These are phyloP conservation scores for Siphonodentalium dalli DNA, from an alignment of 2,888 invertebrate genomes.

Conservation along the genomic window DNA sequence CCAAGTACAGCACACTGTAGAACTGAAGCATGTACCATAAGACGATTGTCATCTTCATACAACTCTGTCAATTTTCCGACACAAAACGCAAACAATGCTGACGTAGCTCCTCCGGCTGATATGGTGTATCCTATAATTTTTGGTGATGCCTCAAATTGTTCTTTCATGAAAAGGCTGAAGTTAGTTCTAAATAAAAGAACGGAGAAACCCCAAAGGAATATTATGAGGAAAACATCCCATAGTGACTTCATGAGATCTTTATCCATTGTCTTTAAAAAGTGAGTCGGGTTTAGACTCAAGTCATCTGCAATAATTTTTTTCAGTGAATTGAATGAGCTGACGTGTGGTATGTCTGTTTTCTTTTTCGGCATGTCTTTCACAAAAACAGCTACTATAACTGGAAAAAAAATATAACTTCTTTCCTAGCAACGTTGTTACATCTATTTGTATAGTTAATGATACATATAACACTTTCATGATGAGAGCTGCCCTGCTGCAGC, in stretches of 20 bases:
- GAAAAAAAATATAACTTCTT: background rate
- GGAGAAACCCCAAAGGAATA: slow-evolving; percentile 59
- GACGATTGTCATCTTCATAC: slow-evolving; percentile 42
- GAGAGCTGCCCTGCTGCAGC: no score
- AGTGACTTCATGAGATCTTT: slow-evolving; percentile 50
- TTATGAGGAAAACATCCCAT: slow-evolving; percentile 62
- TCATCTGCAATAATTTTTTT: slow-evolving; percentile 36
- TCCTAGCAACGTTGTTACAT: background rate
- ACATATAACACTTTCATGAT: no score
- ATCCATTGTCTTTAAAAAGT: slow-evolving; percentile 38
- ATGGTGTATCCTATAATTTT: slow-evolving; percentile 58
- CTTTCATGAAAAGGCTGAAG: slow-evolving; percentile 50
- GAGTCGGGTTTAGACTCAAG: slow-evolving; percentile 33
- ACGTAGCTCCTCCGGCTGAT: slow-evolving; percentile 55
- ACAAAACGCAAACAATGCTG: slow-evolving; percentile 55
- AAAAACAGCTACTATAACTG: slow-evolving; percentile 13
- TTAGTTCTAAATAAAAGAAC: slow-evolving; percentile 60
- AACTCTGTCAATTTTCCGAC: slow-evolving; percentile 48
- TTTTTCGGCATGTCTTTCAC: background rate
- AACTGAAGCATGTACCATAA: slow-evolving; percentile 45
- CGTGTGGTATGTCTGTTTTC: background rate
- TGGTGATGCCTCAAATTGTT: slow-evolving; percentile 51
- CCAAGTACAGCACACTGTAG: slow-evolving; percentile 40
- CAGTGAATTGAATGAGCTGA: slow-evolving; percentile 26
- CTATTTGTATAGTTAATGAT: no score